Conservation (phyloP, 2,797 vertebrate genomes). For the Paguma larvata region DNA sequence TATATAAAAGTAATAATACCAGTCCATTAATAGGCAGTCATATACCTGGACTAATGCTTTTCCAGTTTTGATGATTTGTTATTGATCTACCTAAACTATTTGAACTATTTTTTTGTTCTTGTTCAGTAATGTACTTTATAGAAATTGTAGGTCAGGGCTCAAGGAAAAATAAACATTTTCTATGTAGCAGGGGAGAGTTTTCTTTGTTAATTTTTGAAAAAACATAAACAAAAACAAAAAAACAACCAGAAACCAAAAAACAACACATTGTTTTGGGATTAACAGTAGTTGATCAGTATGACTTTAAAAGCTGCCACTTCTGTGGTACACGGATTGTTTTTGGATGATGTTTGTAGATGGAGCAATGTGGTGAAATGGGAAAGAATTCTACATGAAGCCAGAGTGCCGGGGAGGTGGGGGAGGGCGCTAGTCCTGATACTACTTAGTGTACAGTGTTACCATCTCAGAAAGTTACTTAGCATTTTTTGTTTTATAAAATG, state of each 20-base stretch:
- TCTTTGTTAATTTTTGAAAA: neutral
- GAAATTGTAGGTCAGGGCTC: slow-evolving; percentile 21
- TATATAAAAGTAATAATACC: neutral
- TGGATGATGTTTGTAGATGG: neutral
- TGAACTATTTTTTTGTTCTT: slow-evolving; percentile 12
- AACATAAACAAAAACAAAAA: neutral
- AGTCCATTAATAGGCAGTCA: neutral
- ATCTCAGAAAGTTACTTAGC: neutral
- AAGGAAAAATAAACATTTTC: slow-evolving; percentile 36
- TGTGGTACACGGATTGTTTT: neutral
- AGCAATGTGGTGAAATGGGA: neutral
- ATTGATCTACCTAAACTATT: slow-evolving; percentile 6
- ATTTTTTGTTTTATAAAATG: slow-evolving; percentile 45
- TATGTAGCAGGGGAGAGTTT: neutral
- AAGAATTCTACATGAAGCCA: neutral
- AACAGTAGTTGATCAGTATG: neutral
- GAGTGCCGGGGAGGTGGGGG: neutral
- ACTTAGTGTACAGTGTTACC: neutral
- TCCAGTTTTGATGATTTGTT: slow-evolving; percentile 46
- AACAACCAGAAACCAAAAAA: no score
- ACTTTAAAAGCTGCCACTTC: slow-evolving; percentile 8
- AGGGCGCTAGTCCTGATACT: neutral
- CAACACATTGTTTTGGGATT: slow-evolving; percentile 41
- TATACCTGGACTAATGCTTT: slow-evolving; percentile 21
- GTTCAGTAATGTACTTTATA: neutral